These are phyloP conservation scores for Atherinomorus stipes DNA, from an alignment of 2,113 vertebrate genomes.

Conservation along the genomic window DNA sequence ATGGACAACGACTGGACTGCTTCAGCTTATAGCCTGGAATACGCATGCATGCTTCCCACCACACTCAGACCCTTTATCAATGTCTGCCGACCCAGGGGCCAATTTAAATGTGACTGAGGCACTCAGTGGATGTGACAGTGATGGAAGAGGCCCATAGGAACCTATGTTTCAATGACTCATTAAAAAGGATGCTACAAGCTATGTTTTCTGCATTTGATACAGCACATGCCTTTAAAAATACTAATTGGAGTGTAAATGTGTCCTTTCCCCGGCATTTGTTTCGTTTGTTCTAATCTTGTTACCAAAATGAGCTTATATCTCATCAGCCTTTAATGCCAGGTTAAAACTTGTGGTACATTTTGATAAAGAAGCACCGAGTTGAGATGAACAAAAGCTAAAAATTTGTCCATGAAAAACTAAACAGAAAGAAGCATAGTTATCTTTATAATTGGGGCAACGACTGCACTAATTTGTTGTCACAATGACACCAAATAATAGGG, in stretches of 20 bases:
- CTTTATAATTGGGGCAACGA: too few relatives aligned
- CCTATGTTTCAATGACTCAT: conserved; percentile 76
- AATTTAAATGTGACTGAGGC: conserved; percentile 72
- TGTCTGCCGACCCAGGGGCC: conserved; percentile 65
- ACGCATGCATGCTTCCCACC: conserved; percentile 42
- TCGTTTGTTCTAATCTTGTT: conserved; percentile 65
- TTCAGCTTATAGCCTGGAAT: conserved; percentile 55
- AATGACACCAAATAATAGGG: too few relatives aligned
- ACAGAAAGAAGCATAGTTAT: too few relatives aligned
- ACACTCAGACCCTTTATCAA: conserved; percentile 68
- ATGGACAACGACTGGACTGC: conserved; percentile 62
- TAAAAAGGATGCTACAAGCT: conserved; percentile 60
- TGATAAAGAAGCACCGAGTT: too few relatives aligned
- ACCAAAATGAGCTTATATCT: conserved; percentile 41
- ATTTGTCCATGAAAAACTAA: too few relatives aligned
- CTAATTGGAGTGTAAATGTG: conserved; percentile 77
- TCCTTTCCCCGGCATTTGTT: conserved; percentile 60
- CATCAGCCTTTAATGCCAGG: conserved; percentile 48
- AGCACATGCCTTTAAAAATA: conserved; percentile 59
- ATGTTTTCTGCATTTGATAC: conserved; percentile 70
- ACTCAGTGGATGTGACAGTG: conserved; percentile 76
- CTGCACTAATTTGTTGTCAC: too few relatives aligned
- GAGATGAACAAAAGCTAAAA: conserved; percentile 22
- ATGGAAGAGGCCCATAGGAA: conserved; percentile 70
- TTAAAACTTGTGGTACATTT: conserved; percentile 34